Base-by-base conservation (phyloP, 2,888 invertebrate genomes). In the Tridacna gigas region DNA sequence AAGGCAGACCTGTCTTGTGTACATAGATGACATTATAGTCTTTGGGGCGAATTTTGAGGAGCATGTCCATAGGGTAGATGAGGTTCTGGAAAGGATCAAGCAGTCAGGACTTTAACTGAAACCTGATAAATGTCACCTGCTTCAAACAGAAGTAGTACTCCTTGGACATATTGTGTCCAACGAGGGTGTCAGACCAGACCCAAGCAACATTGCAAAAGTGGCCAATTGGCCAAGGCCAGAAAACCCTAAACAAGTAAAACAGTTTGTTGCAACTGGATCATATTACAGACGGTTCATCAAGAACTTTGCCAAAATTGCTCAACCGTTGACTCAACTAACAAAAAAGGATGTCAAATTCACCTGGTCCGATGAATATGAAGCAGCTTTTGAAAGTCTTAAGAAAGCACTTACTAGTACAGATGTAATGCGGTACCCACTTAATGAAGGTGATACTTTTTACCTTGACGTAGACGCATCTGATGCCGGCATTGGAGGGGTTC, bases 401-500 rank as follows among this genome's bases (percentile, higher is more conserved):
- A 22, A 25, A 47, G 20, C 5, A 25, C 51, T 77, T 0, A 66
- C 47, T 18, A 26, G 51, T 77, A n/a, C 76, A 13, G 66, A 51
- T 3, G 22, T 87, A 60, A 80, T 85, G 76, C 77, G 78, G 7
- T 86, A 86, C 63, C 86, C 86, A 13, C 37, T 60, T 22, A 37
- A 80, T 20, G 79, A 56, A 15, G 77, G 80, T 22, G 74, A 67
- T 12, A 63, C 63, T 22, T 89, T 84, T 66, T 80, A 79, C 12
- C 48, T 89, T 22, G 86, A 89, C 67, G 84, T 80, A n/a, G 89
- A 89, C 82, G 86, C 83, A 0, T 81, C 83, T 63, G 83, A 74
- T 67, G 45, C 47, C 12, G 78, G 86, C 3, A 79, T 88, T 18
- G 82, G 82, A 12, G 86, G 74, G 22, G 37, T 37, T 86, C 88